Evolutionary conservation across 2,888 invertebrate species (phyloP), one percentile per base, ranked within the genome.

Genomic region (Dryocosmus kuriphilus): DNA sequence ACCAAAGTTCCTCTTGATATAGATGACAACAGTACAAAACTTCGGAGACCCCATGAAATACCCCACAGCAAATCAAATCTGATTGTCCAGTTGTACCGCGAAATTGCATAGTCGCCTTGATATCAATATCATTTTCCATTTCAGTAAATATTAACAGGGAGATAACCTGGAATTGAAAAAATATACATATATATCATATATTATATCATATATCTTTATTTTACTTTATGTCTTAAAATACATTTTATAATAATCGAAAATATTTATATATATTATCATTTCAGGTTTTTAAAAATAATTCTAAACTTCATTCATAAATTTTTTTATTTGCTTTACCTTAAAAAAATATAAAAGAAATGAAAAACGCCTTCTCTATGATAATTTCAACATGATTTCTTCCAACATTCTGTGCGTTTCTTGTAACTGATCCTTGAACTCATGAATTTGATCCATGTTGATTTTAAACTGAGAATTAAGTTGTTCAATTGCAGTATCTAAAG

Each of bases 41-140:
- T 96, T n/a, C n/a, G n/a, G n/a, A n/a, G n/a, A n/a, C n/a, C n/a
- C n/a, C n/a, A n/a, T n/a, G n/a, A n/a, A n/a, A 98, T 95, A 32
- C 96, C 98, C 94, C 95, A n/a, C n/a, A 96, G 80, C 98, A 94
- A 78, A 98, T 94, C 74, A 97, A 97, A 57, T 98, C 98, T n/a
- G 98, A 94, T 92, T 98, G 96, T 0, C 96, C 96, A 22, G 96
- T 94, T 46, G 94, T 92, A 16, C 98, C 98, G 51, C 96, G 96
- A 55, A 94, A 94, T 85, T 92, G n/a, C n/a, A n/a, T n/a, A n/a
- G n/a, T n/a, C n/a, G n/a, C n/a, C n/a, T n/a, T n/a, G n/a, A n/a
- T n/a, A n/a, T n/a, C n/a, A n/a, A n/a, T n/a, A n/a, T n/a, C n/a
- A n/a, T n/a, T n/a, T n/a, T n/a, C n/a, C n/a, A n/a, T n/a, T n/a